Evolutionary conservation across 2,888 invertebrate species (phyloP).

Genomic region (Glomeris marginata): DNA sequence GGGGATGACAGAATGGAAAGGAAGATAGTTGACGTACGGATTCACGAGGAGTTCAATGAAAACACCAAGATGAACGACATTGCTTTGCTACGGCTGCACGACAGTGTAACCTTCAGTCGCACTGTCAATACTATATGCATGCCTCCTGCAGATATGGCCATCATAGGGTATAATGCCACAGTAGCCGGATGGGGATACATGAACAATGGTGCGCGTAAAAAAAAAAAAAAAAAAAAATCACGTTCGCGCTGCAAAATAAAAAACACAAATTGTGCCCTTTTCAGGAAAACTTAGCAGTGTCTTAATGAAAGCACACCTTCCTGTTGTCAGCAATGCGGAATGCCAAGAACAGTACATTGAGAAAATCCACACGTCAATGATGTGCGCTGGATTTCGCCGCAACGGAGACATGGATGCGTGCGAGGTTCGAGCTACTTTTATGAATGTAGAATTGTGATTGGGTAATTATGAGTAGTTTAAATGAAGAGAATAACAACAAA

Average conservation of each 20-base stretch:
- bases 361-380: neutral
- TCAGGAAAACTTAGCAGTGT: neutral
- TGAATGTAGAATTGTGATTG: too few relatives aligned
- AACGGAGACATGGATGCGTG: too few relatives aligned
- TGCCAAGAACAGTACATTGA: conserved; percentile 4
- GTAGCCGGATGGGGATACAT: conserved; percentile 11
- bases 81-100: conserved; percentile 10
- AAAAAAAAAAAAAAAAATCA: neutral
- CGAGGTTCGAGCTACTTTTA: too few relatives aligned
- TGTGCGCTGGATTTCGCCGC: conserved; percentile 10
- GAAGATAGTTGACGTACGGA: conserved; percentile 1
- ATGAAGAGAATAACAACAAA: too few relatives aligned
- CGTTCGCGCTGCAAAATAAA: neutral
- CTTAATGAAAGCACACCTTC: conserved; percentile 5
- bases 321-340: conserved; percentile 4
- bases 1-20: neutral
- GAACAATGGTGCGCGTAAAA: neutral
- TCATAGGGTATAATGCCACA: conserved; percentile 7
- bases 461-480: too few relatives aligned
- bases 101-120: conserved; percentile 4
- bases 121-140: conserved; percentile 8
- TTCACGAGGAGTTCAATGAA: conserved; percentile 6
- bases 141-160: conserved; percentile 1
- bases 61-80: conserved; percentile 8
- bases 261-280: neutral